A percentile compares a stretch with the other conserved stretches of the same genome.
Evolutionary conservation across 1,140 invertebrate genomes (phyloP).

Genomic region (Pentalonia nigronervosa): DNA sequence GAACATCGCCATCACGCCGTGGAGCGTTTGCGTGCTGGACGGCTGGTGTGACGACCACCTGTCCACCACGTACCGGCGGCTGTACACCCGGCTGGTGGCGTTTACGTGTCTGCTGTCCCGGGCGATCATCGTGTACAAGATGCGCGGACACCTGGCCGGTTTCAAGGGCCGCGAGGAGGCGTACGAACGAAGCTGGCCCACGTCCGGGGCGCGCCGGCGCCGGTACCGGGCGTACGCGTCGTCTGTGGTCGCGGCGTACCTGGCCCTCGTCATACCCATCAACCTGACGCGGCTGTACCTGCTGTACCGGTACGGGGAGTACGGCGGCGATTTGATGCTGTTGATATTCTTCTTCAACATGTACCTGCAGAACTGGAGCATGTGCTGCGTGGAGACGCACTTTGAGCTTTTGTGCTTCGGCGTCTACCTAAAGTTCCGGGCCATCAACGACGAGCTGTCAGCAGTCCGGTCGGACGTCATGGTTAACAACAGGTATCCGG

Average conservation of each 20-base stretch:
- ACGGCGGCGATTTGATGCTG: background rate
- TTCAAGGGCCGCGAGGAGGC: background rate
- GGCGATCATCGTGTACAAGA: background rate
- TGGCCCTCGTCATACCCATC: background rate
- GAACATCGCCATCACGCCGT: slow-evolving; percentile 9
- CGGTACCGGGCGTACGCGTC: background rate
- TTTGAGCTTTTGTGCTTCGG: background rate
- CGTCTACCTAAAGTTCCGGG: background rate
- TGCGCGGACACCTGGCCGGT: background rate
- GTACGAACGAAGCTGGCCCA: slow-evolving; percentile 30
- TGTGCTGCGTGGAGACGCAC: slow-evolving; percentile 52
- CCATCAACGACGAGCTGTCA: slow-evolving; percentile 19
- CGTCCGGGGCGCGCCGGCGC: background rate
- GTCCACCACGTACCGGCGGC: slow-evolving; percentile 15
- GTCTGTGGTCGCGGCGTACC: background rate
- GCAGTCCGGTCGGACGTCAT: slow-evolving; percentile 19
- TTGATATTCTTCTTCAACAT: slow-evolving; percentile 22
- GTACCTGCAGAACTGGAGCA: slow-evolving; percentile 35
- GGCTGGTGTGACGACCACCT: slow-evolving; percentile 29
- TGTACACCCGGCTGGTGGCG: slow-evolving; percentile 28
- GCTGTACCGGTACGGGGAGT: background rate
- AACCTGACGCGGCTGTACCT: slow-evolving; percentile 12
- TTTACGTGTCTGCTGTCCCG: background rate
- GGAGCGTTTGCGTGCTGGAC: slow-evolving; percentile 33
- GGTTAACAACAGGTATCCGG: slow-evolving; percentile 38